Percentiles rank a stretch among this genome's conserved stretches.
These are phyloP conservation scores for Lochmaea crataegi DNA, from an alignment of 2,888 invertebrate genomes.

Conservation along the genomic window DNA sequence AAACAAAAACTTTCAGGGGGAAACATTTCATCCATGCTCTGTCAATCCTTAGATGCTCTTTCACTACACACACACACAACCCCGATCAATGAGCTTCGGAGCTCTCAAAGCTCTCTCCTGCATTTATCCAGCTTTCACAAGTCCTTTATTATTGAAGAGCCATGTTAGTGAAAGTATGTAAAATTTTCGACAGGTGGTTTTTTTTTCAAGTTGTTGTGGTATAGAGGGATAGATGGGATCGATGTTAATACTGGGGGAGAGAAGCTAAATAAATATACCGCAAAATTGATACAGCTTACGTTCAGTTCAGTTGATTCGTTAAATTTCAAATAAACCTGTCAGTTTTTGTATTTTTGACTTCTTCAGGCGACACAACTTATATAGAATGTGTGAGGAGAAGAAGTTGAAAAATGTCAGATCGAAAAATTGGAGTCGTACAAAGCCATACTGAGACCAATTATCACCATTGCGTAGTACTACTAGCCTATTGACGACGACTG, in stretches of 20 bases:
- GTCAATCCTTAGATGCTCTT: slow-evolving; percentile 9
- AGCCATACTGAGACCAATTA: too few relatives aligned
- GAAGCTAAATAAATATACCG: too few relatives aligned
- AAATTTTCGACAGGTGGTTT: slow-evolving; percentile 10
- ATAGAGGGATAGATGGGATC: neutral
- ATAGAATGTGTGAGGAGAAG: too few relatives aligned
- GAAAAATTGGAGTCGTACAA: too few relatives aligned
- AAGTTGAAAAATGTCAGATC: too few relatives aligned
- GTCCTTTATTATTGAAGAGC: slow-evolving; percentile 35
- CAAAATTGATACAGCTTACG: too few relatives aligned
- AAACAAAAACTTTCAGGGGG: slow-evolving; percentile 16
- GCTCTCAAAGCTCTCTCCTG: slow-evolving; percentile 1
- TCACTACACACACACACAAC: neutral
- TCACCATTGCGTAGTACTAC: too few relatives aligned
- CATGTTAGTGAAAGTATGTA: slow-evolving; percentile 9
- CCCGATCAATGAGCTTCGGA: neutral
- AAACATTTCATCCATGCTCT: slow-evolving; percentile 6
- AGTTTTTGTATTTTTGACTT: too few relatives aligned
- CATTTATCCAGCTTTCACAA: slow-evolving; percentile 18
- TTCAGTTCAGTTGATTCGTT: too few relatives aligned
- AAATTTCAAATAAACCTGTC: too few relatives aligned
- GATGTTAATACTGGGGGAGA: neutral
- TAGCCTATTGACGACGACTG: too few relatives aligned
- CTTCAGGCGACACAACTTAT: too few relatives aligned
- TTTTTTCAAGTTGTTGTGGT: neutral